These are phyloP conservation scores for Bothrops alternatus DNA, from an alignment of 2,797 vertebrate genomes.

Conservation along the genomic window DNA sequence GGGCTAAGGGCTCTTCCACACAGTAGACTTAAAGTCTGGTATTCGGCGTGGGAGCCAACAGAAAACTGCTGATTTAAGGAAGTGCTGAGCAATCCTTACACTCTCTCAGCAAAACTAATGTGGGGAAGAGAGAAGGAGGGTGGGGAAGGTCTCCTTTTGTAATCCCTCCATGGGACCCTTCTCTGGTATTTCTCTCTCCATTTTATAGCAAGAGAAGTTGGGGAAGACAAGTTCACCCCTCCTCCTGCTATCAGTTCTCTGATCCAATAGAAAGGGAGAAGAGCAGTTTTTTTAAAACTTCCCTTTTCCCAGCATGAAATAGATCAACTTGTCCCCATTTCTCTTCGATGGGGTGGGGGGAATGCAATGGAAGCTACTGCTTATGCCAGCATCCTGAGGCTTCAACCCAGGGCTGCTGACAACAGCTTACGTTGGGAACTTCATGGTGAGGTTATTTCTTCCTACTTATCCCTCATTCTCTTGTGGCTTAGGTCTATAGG, in stretches of 20 bases:
- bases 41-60: not conserved
- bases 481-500: not conserved
- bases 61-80: not conserved
- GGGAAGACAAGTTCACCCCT: not conserved
- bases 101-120: not conserved
- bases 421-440: not conserved
- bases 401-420: not conserved
- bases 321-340: not conserved
- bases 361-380: not conserved
- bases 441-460: not conserved
- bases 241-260: not conserved
- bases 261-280: not conserved
- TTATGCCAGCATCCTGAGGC: not conserved
- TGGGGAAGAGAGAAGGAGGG: not conserved
- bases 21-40: not conserved
- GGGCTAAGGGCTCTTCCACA: not conserved
- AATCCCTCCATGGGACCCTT: not conserved
- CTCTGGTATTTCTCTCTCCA: not conserved
- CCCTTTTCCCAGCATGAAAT: not conserved
- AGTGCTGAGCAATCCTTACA: not conserved
- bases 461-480: not conserved
- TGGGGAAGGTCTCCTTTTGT: not conserved
- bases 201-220: not conserved
- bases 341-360: not conserved
- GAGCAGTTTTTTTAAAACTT: not conserved